Percentiles rank a stretch among this genome's conserved stretches.
These are phyloP conservation scores for Notodonta dromedarius DNA, from an alignment of 2,888 invertebrate genomes.

Conservation along the genomic window DNA sequence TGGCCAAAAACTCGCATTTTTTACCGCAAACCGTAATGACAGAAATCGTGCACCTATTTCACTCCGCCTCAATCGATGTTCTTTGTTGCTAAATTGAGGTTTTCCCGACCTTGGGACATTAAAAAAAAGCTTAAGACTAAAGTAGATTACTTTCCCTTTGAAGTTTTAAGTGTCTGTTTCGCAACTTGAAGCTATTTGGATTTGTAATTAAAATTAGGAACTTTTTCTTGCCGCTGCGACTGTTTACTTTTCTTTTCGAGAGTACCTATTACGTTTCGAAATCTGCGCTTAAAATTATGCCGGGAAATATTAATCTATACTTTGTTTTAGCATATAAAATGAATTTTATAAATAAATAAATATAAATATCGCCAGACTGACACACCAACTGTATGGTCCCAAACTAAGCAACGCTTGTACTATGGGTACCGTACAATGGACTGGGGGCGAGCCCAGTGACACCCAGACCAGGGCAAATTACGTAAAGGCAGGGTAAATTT, in stretches of 20 bases:
- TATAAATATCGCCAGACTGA: too few relatives aligned
- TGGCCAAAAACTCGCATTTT: conserved; percentile 44
- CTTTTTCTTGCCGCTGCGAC: conserved; percentile 33
- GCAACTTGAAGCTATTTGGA: conserved; percentile 53
- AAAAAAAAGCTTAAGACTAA: conserved; percentile 43
- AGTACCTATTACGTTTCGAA: conserved; percentile 23
- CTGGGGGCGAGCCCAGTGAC: too few relatives aligned
- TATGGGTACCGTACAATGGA: too few relatives aligned
- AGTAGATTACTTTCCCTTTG: conserved; percentile 62
- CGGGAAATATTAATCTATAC: not conserved
- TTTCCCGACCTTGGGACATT: conserved; percentile 55
- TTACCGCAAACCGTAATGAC: conserved; percentile 40
- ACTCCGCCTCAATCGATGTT: conserved; percentile 49
- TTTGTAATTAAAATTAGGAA: conserved; percentile 54
- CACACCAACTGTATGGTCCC: too few relatives aligned
- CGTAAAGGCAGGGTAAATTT: too few relatives aligned
- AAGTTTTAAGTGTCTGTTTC: conserved; percentile 53
- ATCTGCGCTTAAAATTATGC: conserved; percentile 2
- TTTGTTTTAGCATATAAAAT: not conserved
- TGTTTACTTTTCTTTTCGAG: conserved; percentile 27
- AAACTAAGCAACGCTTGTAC: too few relatives aligned
- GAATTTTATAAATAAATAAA: too few relatives aligned
- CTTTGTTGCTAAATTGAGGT: conserved; percentile 58
- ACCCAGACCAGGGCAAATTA: too few relatives aligned
- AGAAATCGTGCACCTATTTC: conserved; percentile 45